phyloP scores from a whole-genome alignment of 30 jellyfish, hydroid and myxozoan genomes.

The Cassiopea xamachana region DNA sequence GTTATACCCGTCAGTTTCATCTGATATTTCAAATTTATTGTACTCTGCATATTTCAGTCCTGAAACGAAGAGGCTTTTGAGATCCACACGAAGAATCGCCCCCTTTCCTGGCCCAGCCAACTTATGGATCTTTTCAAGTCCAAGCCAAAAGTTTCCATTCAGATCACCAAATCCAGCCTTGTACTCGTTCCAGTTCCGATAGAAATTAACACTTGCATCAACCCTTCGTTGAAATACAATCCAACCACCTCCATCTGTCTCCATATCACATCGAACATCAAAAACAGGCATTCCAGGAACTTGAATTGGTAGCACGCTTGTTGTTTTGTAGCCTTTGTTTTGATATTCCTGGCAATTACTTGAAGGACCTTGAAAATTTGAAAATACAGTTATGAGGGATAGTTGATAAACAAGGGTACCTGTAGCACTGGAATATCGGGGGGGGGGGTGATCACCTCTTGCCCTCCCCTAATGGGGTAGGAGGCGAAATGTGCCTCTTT shows the following conservation, averaged over 20 bases:
- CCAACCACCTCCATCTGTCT: conserved; percentile 72
- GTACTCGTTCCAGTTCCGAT: conserved; percentile 48
- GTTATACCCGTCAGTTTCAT: conserved; percentile 45
- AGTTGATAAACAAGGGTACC: too few relatives aligned
- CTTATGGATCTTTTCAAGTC: conserved; percentile 45
- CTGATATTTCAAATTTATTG: conserved; percentile 16
- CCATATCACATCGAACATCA: conserved; percentile 50
- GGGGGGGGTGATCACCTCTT: too few relatives aligned
- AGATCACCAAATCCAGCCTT: conserved; percentile 55
- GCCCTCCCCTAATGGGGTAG: too few relatives aligned
- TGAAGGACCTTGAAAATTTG: not conserved
- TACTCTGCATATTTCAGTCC: conserved; percentile 18
- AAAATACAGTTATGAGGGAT: too few relatives aligned
- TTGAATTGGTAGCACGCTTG: not conserved
- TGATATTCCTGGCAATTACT: conserved; percentile 1
- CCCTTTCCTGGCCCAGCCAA: conserved; percentile 54
- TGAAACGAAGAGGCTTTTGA: conserved; percentile 4
- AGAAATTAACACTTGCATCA: conserved; percentile 45
- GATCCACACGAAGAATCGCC: conserved; percentile 50
- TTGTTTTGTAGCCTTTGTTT: not conserved
- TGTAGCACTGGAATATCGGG: too few relatives aligned
- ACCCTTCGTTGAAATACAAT: conserved; percentile 56
- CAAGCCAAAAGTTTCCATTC: conserved; percentile 70
- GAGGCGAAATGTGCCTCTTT: too few relatives aligned
- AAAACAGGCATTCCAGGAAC: not conserved